Conservation (phyloP, 2,797 vertebrate genomes). For the Pseudochaenichthys georgianus region DNA sequence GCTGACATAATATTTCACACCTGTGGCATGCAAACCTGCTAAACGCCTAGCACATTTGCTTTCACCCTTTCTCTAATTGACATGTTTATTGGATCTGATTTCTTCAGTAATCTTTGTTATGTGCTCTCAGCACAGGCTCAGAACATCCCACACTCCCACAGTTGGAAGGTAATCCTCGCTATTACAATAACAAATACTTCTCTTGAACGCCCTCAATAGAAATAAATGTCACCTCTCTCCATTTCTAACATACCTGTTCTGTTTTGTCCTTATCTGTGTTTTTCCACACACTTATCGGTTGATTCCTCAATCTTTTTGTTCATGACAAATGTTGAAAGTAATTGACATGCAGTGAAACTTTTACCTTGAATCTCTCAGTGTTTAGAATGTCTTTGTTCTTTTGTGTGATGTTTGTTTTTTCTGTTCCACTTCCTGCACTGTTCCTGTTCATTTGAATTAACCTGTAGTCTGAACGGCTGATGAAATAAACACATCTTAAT, state of each 20-base stretch:
- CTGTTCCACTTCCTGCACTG: constrained; percentile 30
- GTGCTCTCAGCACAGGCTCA: constrained; percentile 6
- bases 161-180: constrained; percentile 49
- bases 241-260: constrained; percentile 67
- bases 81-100: constrained; percentile 36
- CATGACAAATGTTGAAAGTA: background rate
- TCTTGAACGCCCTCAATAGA: constrained; percentile 24
- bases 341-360: constrained; percentile 1
- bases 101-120: constrained; percentile 40
- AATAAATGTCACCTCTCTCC: constrained; percentile 62
- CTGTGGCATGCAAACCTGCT: constrained; percentile 45
- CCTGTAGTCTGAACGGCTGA: background rate
- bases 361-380: constrained; percentile 1
- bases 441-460: background rate
- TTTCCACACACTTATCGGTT: background rate
- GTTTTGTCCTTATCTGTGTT: constrained; percentile 22
- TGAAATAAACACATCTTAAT: background rate
- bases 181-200: constrained; percentile 48
- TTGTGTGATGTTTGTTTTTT: constrained; percentile 30
- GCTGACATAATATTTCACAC: constrained; percentile 31
- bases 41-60: constrained; percentile 20
- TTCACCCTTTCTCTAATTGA: constrained; percentile 4
- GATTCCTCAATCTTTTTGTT: constrained; percentile 4
- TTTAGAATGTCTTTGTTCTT: background rate
- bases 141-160: constrained; percentile 33